A percentile compares a stretch with the other conserved stretches of the same genome.
Conservation (phyloP, 2,113 vertebrate genomes). For the Pelodiscus sinensis region DNA sequence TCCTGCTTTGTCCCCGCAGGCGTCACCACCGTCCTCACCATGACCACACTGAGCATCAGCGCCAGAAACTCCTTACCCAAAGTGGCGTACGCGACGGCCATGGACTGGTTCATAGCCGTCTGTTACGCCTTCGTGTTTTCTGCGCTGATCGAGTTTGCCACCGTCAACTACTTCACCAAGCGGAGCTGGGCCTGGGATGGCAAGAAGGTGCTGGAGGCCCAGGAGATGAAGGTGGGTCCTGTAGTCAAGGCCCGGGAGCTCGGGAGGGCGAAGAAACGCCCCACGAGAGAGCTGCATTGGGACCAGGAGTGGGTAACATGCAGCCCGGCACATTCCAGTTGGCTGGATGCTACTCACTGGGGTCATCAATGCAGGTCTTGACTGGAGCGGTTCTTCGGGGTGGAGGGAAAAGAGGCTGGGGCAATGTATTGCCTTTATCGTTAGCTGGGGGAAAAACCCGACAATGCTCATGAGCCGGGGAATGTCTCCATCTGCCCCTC, state of each 20-base stretch:
- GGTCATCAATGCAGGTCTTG: slow-evolving; percentile 63
- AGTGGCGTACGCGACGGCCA: slow-evolving; percentile 98
- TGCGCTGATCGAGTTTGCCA: slow-evolving; percentile 98
- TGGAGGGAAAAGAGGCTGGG: not conserved
- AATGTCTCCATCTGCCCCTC: not conserved
- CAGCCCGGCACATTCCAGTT: slow-evolving; percentile 53
- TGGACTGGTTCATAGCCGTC: slow-evolving; percentile 99
- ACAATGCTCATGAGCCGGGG: not conserved
- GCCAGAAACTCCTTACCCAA: slow-evolving; percentile 98
- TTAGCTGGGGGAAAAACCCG: not conserved
- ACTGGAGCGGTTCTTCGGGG: slow-evolving; percentile 72
- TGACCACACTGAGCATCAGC: slow-evolving; percentile 99
- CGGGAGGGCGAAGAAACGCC: slow-evolving; percentile 47
- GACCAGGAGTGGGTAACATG: slow-evolving; percentile 74
- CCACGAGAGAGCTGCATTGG: slow-evolving; percentile 59
- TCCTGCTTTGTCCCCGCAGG: slow-evolving; percentile 80
- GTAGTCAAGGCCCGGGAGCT: not conserved
- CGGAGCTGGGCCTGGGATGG: slow-evolving; percentile 99
- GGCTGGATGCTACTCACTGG: slow-evolving; percentile 78
- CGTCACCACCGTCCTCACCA: slow-evolving; percentile 98
- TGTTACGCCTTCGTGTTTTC: slow-evolving; percentile 99
- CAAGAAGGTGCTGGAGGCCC: slow-evolving; percentile 91
- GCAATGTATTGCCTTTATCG: not conserved
- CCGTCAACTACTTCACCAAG: slow-evolving; percentile 99
- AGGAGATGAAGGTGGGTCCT: slow-evolving; percentile 92